These are phyloP conservation scores for Oryzias curvinotus DNA, from an alignment of 2,113 vertebrate genomes.

Conservation along the genomic window DNA sequence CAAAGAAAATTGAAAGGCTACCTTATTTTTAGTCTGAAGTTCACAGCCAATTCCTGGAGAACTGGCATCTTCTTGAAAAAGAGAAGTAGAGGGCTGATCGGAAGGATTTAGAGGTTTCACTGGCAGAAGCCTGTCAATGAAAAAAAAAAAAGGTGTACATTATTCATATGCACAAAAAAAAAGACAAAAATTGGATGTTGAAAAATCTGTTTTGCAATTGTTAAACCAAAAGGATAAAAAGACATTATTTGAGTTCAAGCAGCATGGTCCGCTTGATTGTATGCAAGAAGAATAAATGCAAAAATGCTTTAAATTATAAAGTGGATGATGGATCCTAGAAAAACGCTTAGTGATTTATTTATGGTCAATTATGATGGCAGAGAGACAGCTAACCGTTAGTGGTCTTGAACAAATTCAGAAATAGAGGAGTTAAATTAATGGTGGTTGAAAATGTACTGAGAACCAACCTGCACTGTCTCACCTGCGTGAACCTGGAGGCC, in stretches of 20 bases:
- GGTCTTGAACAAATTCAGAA: too few relatives aligned
- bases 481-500: constrained; percentile 63
- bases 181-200: too few relatives aligned
- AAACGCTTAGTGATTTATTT: too few relatives aligned
- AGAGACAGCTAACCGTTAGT: too few relatives aligned
- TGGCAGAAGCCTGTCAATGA: constrained; percentile 83
- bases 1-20: constrained; percentile 16
- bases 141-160: not conserved
- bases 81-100: constrained; percentile 63
- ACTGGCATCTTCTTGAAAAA: constrained; percentile 41
- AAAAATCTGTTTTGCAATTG: too few relatives aligned
- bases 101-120: constrained; percentile 88
- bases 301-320: too few relatives aligned
- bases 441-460: constrained; percentile 1
- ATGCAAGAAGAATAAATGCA: too few relatives aligned
- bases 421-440: not conserved
- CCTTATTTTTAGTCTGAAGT: constrained; percentile 55
- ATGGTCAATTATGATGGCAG: too few relatives aligned
- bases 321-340: too few relatives aligned
- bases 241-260: too few relatives aligned
- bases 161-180: not conserved
- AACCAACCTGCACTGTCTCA: constrained; percentile 21
- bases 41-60: constrained; percentile 9
- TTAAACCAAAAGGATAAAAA: too few relatives aligned
- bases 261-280: too few relatives aligned